Evolutionary conservation across 1,140 invertebrate species (phyloP), one percentile per base, ranked within the genome.

Genomic region (Homarus americanus): DNA sequence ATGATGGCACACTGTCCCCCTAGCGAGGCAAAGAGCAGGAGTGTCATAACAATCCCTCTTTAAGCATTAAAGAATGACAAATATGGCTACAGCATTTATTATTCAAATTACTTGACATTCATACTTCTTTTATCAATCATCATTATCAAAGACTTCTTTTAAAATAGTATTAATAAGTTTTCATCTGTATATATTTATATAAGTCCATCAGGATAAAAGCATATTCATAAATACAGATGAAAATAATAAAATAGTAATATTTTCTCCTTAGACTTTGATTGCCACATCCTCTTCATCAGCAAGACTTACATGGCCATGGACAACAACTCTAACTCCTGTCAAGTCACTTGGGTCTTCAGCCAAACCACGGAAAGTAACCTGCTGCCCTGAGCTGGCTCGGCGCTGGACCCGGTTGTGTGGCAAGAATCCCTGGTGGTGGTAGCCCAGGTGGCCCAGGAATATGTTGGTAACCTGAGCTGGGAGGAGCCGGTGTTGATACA

Each of bases 391-490:
- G 40, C 92, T 92, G 20, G 90, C 86, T n/a, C 90, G 40, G 12
- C 92, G 89, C 41, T 89, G 86, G 89, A 28, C 86, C 90, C 32
- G 86, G 89, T 7, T 80, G 49, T 20, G 78, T 89, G 24, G 91
- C 79, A 12, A 89, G 69, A 58, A 91, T 88, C 9, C 85, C 80
- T 17, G 34, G 75, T 12, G 66, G 87, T 58, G 92, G 84, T 3
- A 73, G 82, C 12, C 69, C 75, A 24, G 84, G 41, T 4, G 91
- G 79, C 40, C 63, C 38, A n/a, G 91, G 91, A n/a, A 90, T 41
- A 41, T 82, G 87, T 28, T 91, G 91, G 49, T 91, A 91, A 10
- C 92, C 92, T 66, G 89, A 91, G 73, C 79, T 91, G 80, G 92
- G 91, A 80, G 91, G 92, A 58, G 79, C 15, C 92, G 49, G 86